A percentile compares a stretch with the other conserved stretches of the same genome.
phyloP scores from a whole-genome alignment of 92 coral and sea anemone genomes.

The Montipora capitata region DNA sequence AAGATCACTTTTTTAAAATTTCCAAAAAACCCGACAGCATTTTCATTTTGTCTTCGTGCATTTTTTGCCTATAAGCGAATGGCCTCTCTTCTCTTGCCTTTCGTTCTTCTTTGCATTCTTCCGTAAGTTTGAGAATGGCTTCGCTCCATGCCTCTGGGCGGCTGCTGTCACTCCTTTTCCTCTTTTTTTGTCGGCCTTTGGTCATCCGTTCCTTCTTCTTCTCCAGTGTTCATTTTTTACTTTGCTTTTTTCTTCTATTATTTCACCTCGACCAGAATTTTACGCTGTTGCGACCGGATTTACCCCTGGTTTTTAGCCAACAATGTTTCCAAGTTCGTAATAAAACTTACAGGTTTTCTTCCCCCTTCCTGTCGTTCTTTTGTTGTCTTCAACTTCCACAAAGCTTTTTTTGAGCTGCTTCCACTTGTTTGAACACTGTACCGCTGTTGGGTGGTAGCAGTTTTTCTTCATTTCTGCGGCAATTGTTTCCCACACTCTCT shows the following conservation, averaged over 20 bases:
- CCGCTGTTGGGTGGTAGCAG: slow-evolving; percentile 15
- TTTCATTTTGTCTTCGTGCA: slow-evolving; percentile 48
- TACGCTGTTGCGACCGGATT: slow-evolving; percentile 36
- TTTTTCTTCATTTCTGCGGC: slow-evolving; percentile 32
- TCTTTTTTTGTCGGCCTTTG: slow-evolving; percentile 15
- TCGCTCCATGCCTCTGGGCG: background rate
- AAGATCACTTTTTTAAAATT: background rate
- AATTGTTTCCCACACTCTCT: slow-evolving; percentile 47
- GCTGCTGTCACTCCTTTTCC: slow-evolving; percentile 46
- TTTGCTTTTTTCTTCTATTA: slow-evolving; percentile 11
- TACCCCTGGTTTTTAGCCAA: slow-evolving; percentile 28
- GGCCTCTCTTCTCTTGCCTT: slow-evolving; percentile 38
- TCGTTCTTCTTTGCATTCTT: slow-evolving; percentile 31
- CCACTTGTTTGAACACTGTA: slow-evolving; percentile 38
- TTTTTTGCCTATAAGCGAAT: slow-evolving; percentile 19
- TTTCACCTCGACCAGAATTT: slow-evolving; percentile 27
- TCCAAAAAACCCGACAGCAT: slow-evolving; percentile 19
- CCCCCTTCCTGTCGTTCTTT: slow-evolving; percentile 26
- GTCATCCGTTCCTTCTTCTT: background rate
- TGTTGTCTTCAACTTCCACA: slow-evolving; percentile 43
- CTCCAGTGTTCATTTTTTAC: background rate
- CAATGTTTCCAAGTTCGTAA: slow-evolving; percentile 21
- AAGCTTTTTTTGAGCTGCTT: slow-evolving; percentile 47
- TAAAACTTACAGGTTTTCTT: slow-evolving; percentile 16
- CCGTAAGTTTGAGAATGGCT: slow-evolving; percentile 1